Evolutionary conservation across 2,113 vertebrate species (phyloP).

Genomic region (Orientallactaga bullata): DNA sequence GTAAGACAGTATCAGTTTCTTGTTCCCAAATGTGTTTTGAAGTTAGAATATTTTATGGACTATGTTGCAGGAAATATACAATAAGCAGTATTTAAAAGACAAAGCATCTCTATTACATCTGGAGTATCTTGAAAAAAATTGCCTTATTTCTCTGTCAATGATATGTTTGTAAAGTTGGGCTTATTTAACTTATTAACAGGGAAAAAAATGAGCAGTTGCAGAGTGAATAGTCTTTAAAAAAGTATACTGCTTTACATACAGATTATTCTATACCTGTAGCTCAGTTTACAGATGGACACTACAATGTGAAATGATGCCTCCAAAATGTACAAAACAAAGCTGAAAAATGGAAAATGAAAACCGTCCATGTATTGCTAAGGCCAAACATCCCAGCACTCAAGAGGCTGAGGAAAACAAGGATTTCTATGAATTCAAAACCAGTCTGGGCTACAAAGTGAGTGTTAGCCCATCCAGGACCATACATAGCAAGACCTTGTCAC

Average conservation of each 20-base stretch:
- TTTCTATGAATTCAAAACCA: background rate
- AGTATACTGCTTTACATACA: background rate
- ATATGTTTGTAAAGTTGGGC: background rate
- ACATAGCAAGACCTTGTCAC: background rate
- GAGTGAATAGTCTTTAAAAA: conserved; percentile 28
- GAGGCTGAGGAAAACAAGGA: background rate
- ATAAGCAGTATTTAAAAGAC: background rate
- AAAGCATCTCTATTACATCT: conserved; percentile 5
- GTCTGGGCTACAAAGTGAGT: too few relatives aligned
- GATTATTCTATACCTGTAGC: background rate
- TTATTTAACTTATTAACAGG: background rate
- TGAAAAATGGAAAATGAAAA: background rate
- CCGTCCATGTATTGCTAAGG: too few relatives aligned
- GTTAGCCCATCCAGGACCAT: too few relatives aligned
- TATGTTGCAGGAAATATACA: background rate
- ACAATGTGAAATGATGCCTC: background rate
- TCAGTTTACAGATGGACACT: conserved; percentile 12
- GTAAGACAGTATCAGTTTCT: background rate
- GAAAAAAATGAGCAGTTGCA: conserved; percentile 19
- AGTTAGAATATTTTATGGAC: background rate
- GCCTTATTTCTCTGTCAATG: background rate
- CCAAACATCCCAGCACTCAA: background rate
- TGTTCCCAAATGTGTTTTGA: conserved; percentile 20
- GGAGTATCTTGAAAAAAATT: conserved; percentile 18
- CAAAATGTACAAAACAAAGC: background rate